Evolutionary conservation across 2,113 vertebrate genomes (phyloP).

Genomic region (Chaetops frenatus): DNA sequence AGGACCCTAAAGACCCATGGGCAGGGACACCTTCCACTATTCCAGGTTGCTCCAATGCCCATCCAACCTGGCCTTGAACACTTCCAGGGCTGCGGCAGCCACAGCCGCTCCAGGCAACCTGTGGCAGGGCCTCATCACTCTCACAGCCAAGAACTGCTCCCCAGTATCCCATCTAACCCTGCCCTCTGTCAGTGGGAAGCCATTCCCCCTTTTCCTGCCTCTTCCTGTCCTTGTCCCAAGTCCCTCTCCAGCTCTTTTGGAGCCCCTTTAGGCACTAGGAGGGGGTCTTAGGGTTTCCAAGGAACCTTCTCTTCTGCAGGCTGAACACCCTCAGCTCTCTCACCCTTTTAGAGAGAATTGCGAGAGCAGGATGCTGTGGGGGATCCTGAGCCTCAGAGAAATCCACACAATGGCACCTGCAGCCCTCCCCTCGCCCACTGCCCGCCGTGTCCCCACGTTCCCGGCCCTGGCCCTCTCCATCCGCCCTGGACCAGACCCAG

Average conservation of each 20-base stretch:
- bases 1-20: not conserved
- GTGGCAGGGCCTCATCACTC: not conserved
- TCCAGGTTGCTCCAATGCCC: not conserved
- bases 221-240: not conserved
- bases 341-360: not conserved
- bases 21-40: not conserved
- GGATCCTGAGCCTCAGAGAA: not conserved
- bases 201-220: not conserved
- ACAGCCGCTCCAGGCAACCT: not conserved
- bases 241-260: not conserved
- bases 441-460: not conserved
- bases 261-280: not conserved
- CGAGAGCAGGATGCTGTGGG: not conserved
- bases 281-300: accelerated
- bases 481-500: not conserved
- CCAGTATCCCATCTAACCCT: not conserved
- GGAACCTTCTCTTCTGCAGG: no score
- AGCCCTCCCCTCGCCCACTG: not conserved
- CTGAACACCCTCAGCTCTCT: not conserved
- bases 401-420: not conserved
- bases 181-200: not conserved
- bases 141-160: accelerated
- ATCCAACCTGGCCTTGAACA: not conserved
- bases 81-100: not conserved
- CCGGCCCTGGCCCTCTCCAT: not conserved